Evolutionary conservation across 2,888 invertebrate species (phyloP), one percentile per base, ranked within the genome.

Genomic region (Volucella bombylans): DNA sequence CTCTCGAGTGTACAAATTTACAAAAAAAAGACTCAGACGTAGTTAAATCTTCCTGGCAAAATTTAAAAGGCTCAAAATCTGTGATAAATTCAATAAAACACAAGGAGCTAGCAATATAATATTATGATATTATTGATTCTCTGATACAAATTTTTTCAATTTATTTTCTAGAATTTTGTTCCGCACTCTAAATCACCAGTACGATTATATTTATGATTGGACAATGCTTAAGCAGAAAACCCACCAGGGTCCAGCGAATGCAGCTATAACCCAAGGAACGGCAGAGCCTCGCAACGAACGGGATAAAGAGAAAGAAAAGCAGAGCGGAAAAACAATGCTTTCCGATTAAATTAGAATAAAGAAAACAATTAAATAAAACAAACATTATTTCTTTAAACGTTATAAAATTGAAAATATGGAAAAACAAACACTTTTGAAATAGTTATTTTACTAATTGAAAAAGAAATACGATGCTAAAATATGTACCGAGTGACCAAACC

Each of bases 121-220:
- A 4, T 31, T 11, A 54, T 41, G 1, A 31, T 45, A 68, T 39
- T 14, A 50, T 38, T 55, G 47, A 18, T 59, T 49, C 41, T 50
- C 41, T 39, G 4, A n/a, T 47, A 43, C 31, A 61, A 43, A 71
- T 15, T 38, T 14, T 15, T 47, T 38, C 52, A 39, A n/a, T 76
- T 82, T 41, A 49, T 59, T 57, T 87, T 98, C 97, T 95, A 97
- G 99, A 92, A 99, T 99, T 92, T 94, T 99, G 92, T 99, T 99
- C 95, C 97, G 99, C 92, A 99, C 99, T 88, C 95, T 99, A 91
- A 99, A 99, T 94, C 98, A 99, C 93, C 98, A 98, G 93, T 99
- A 98, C 93, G 99, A 99, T 93, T 99, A 98, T 93, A 97, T 97
- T 90, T 99, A 99, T 93, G 99, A 99, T 93, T 99, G 99, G 99